Conservation (phyloP, 2,888 invertebrate genomes). For the Cheilosia impressa region DNA sequence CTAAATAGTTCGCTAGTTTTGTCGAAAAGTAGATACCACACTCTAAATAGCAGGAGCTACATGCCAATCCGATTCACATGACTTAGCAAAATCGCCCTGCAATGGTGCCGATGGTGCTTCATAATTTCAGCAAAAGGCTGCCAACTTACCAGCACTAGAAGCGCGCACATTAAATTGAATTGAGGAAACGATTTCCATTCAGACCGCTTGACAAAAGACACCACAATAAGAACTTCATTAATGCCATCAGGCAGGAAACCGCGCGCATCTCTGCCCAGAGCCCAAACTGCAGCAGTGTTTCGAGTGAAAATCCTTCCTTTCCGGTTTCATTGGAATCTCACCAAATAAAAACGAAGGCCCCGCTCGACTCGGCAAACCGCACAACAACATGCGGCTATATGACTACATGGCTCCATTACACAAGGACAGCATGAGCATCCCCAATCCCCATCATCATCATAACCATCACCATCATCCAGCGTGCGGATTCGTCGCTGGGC, state of each 20-base stretch:
- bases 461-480: constrained; percentile 39
- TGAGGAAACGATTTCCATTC: constrained; percentile 68
- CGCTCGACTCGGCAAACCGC: constrained; percentile 37
- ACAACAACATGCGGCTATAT: constrained; percentile 1
- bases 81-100: too few species aligned
- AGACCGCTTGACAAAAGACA: constrained; percentile 45
- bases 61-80: too few species aligned
- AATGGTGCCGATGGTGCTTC: background rate
- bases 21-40: too few species aligned
- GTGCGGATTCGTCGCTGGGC: constrained; percentile 30
- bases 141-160: constrained; percentile 34
- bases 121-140: background rate
- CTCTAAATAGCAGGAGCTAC: too few species aligned
- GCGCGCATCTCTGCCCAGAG: background rate
- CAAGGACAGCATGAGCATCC: constrained; percentile 32
- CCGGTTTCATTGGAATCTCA: constrained; percentile 61
- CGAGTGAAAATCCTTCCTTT: constrained; percentile 65
- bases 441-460: constrained; percentile 53
- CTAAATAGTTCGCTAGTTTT: too few species aligned
- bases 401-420: constrained; percentile 44
- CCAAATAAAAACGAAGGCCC: constrained; percentile 12
- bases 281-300: constrained; percentile 8
- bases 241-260: constrained; percentile 16
- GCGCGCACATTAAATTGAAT: constrained; percentile 56
- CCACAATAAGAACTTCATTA: constrained; percentile 49